A percentile compares a stretch with the other conserved stretches of the same genome.
These are phyloP conservation scores for Euzophera pinguis DNA, from an alignment of 2,888 invertebrate genomes.

Conservation along the genomic window DNA sequence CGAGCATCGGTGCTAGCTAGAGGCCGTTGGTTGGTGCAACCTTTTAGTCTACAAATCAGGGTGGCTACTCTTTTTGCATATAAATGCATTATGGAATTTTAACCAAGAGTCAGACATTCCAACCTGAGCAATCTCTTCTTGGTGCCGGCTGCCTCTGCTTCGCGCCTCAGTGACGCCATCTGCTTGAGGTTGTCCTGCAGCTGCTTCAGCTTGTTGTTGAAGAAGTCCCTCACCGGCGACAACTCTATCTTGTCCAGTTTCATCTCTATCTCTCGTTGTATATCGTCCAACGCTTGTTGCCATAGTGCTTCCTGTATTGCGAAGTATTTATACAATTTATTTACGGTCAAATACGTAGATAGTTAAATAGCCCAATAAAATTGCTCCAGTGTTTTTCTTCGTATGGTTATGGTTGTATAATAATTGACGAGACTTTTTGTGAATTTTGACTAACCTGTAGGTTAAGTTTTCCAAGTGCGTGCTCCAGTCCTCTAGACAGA, in stretches of 20 bases:
- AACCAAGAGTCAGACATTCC: no score
- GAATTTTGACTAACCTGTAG: slow-evolving; percentile 64
- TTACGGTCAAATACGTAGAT: no score
- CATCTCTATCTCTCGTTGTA: slow-evolving; percentile 83
- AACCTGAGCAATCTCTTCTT: slow-evolving; percentile 82
- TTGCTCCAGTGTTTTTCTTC: no score
- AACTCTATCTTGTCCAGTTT: slow-evolving; percentile 84
- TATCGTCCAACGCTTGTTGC: slow-evolving; percentile 83
- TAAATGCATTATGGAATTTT: no score
- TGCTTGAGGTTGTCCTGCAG: slow-evolving; percentile 82
- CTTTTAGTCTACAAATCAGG: no score
- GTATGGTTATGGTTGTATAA: no score
- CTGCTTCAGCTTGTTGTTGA: slow-evolving; percentile 79
- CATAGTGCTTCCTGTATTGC: slow-evolving; percentile 77
- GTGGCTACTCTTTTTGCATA: no score
- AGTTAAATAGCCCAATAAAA: no score
- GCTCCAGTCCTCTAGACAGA: slow-evolving; percentile 81
- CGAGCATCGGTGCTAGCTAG: no score
- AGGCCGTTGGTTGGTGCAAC: no score
- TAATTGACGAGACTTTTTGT: not conserved
- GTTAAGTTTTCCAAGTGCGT: slow-evolving; percentile 80
- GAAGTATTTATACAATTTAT: not conserved
- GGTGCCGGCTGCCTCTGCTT: slow-evolving; percentile 86
- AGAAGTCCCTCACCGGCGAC: slow-evolving; percentile 82
- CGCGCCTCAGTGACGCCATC: slow-evolving; percentile 78